Percentiles rank a stretch among this genome's conserved stretches.
phyloP scores from a whole-genome alignment of 2,797 vertebrate species.

The Eleutherodactylus coqui region DNA sequence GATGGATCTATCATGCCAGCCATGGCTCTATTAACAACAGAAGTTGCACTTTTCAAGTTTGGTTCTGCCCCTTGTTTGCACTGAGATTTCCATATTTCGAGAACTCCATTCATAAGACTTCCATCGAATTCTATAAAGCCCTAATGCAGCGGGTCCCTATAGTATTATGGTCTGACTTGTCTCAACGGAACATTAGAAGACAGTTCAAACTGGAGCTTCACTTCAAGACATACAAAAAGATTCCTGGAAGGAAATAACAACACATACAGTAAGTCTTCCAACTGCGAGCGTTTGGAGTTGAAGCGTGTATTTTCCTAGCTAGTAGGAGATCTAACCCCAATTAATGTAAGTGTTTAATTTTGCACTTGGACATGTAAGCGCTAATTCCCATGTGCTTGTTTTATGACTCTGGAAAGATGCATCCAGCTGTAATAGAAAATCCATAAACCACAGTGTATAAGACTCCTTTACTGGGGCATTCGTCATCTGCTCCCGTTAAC shows the following conservation, averaged over 20 bases:
- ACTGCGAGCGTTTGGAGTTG: background rate
- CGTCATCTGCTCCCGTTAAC: constrained; percentile 30
- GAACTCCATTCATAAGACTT: background rate
- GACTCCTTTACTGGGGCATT: constrained; percentile 31
- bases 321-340: constrained; percentile 50
- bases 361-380: constrained; percentile 43
- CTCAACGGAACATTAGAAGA: constrained; percentile 3
- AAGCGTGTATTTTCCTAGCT: constrained; percentile 38
- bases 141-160: background rate
- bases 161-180: background rate
- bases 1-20: too few species aligned
- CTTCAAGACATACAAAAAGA: background rate
- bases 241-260: background rate
- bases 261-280: constrained; percentile 11
- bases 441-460: constrained; percentile 12
- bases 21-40: too few species aligned
- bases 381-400: constrained; percentile 35
- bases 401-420: constrained; percentile 39
- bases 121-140: background rate
- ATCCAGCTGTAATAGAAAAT: constrained; percentile 30
- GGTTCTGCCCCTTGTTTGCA: too few species aligned
- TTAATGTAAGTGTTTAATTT: constrained; percentile 55
- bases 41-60: too few species aligned
- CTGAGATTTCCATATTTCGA: too few species aligned
- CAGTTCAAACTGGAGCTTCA: background rate